These are phyloP conservation scores for Spisula subtruncata DNA, from an alignment of 2,888 invertebrate genomes.

Conservation along the genomic window DNA sequence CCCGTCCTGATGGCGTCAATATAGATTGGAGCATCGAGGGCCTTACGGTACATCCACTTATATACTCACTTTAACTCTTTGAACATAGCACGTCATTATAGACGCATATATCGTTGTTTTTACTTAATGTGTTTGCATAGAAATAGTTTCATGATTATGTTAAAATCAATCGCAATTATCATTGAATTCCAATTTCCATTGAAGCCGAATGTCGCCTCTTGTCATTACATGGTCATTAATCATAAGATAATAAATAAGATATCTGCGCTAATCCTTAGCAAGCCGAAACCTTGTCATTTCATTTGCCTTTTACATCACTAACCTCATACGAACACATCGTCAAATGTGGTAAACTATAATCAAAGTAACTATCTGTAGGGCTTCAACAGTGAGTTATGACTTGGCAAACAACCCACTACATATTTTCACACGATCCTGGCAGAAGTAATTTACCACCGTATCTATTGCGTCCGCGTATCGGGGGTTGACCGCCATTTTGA, in stretches of 20 bases:
- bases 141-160: background rate
- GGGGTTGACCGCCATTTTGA: slow-evolving; percentile 73
- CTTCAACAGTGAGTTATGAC: slow-evolving; percentile 42
- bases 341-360: slow-evolving; percentile 48
- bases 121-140: slow-evolving; percentile 16
- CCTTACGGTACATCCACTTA: background rate
- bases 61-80: slow-evolving; percentile 9
- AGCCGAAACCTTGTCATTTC: slow-evolving; percentile 28
- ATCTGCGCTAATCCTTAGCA: slow-evolving; percentile 22
- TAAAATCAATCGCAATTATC: slow-evolving; percentile 11
- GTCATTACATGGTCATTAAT: slow-evolving; percentile 35
- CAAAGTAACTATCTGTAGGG: slow-evolving; percentile 53
- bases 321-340: slow-evolving; percentile 17
- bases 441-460: slow-evolving; percentile 65
- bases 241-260: slow-evolving; percentile 28
- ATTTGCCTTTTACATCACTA: slow-evolving; percentile 24
- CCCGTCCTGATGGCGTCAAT: background rate
- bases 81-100: slow-evolving; percentile 1
- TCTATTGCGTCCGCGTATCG: slow-evolving; percentile 52
- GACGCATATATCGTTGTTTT: background rate
- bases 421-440: slow-evolving; percentile 69
- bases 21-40: background rate
- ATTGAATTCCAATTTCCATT: slow-evolving; percentile 25
- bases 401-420: slow-evolving; percentile 68
- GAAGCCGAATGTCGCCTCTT: slow-evolving; percentile 41